Evolutionary conservation across 2,113 vertebrate species (phyloP).

Genomic region (Scortum barcoo): DNA sequence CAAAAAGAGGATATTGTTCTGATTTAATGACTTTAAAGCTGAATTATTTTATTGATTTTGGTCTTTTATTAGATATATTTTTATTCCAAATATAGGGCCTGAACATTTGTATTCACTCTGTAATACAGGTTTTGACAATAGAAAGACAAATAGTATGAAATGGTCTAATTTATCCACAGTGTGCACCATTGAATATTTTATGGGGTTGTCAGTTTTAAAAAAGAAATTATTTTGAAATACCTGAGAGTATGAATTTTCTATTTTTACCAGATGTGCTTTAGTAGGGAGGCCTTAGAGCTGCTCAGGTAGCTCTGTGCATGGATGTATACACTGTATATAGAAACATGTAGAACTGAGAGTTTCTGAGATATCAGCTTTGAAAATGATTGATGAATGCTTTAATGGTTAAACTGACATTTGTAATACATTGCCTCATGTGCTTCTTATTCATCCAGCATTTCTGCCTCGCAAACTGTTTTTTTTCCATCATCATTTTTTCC

Average conservation of each 20-base stretch:
- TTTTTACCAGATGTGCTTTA: constrained; percentile 24
- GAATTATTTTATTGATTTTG: constrained; percentile 56
- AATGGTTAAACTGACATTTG: constrained; percentile 77
- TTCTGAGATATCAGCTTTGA: constrained; percentile 42
- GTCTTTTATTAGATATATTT: constrained; percentile 43
- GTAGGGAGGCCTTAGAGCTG: neutral
- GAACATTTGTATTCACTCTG: constrained; percentile 37
- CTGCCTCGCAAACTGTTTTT: neutral
- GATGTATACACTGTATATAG: constrained; percentile 54
- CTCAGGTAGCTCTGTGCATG: constrained; percentile 39
- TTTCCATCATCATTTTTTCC: no score
- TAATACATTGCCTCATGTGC: constrained; percentile 17
- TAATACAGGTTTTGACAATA: constrained; percentile 29
- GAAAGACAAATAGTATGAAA: constrained; percentile 24
- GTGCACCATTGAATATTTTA: constrained; percentile 15
- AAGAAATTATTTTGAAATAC: constrained; percentile 43
- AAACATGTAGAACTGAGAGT: constrained; percentile 29
- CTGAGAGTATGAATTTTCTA: constrained; percentile 26
- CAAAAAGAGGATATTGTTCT: constrained; percentile 34
- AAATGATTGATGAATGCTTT: constrained; percentile 54
- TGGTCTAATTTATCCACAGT: constrained; percentile 34
- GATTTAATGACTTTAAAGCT: constrained; percentile 46
- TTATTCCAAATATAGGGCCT: constrained; percentile 25
- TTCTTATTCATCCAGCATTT: constrained; percentile 28
- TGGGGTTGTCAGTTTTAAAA: constrained; percentile 39